Evolutionary conservation across 1,140 invertebrate species (phyloP).

Genomic region (Brachystomella parvula): DNA sequence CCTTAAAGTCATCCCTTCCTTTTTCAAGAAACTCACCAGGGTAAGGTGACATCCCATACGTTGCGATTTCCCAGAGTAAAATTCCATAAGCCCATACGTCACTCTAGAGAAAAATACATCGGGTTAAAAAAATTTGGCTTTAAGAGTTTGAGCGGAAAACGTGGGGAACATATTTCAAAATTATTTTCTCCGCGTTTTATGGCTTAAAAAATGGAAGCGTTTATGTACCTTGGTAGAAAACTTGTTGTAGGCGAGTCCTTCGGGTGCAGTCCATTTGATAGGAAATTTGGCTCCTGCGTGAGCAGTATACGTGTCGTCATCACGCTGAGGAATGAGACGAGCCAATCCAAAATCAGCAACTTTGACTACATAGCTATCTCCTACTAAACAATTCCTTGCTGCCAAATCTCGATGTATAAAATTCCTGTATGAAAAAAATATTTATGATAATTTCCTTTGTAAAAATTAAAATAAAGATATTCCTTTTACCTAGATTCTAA

Average conservation of each 20-base stretch:
- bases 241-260: constrained; percentile 96
- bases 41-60: constrained; percentile 98
- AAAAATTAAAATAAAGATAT: neutral
- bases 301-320: constrained; percentile 95
- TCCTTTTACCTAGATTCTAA: constrained; percentile 66
- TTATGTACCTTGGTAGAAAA: constrained; percentile 81
- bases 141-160: no score
- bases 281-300: constrained; percentile 98
- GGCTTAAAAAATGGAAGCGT: no score
- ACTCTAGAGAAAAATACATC: constrained; percentile 48
- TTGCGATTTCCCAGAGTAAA: constrained; percentile 97
- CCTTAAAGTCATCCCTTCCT: no score
- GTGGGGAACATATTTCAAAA: no score
- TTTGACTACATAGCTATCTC: constrained; percentile 90
- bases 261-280: constrained; percentile 99
- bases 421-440: constrained; percentile 22
- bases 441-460: constrained; percentile 7
- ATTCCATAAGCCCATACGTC: constrained; percentile 97
- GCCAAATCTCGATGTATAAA: constrained; percentile 70
- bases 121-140: no score
- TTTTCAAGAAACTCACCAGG: no score
- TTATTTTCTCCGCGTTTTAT: no score
- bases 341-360: constrained; percentile 80
- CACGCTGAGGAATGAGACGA: constrained; percentile 64
- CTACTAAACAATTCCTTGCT: constrained; percentile 95